Evolutionary conservation across 2,888 invertebrate genomes (phyloP).

Genomic region (Eupithecia tripunctaria): DNA sequence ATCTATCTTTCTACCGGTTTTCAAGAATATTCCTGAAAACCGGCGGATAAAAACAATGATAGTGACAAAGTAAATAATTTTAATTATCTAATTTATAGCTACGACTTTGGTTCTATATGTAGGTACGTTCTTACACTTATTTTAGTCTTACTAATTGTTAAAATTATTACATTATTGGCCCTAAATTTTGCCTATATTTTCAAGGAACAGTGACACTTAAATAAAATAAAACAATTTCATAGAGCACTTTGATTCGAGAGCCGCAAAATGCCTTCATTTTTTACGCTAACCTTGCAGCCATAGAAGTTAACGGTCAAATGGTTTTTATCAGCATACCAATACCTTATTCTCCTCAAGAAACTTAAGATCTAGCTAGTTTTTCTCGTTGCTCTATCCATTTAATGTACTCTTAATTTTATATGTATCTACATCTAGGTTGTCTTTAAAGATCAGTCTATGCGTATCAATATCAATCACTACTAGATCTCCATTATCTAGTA

Average conservation of each 20-base stretch:
- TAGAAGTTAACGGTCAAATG: background rate
- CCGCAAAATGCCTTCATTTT: background rate
- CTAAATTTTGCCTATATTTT: background rate
- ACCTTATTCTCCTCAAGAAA: background rate
- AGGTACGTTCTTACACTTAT: background rate
- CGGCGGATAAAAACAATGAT: background rate
- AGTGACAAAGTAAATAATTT: slow-evolving; percentile 2
- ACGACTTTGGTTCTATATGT: background rate
- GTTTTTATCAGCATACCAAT: slow-evolving; percentile 2
- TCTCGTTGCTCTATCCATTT: background rate
- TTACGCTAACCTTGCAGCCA: background rate
- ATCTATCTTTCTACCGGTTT: background rate
- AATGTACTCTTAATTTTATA: background rate
- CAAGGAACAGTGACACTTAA: background rate
- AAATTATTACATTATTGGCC: background rate
- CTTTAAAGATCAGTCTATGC: background rate
- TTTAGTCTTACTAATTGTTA: background rate
- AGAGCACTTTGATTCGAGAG: background rate
- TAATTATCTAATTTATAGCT: background rate
- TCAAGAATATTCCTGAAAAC: background rate
- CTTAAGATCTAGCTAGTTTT: background rate
- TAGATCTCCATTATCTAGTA: slow-evolving; percentile 51
- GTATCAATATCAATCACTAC: background rate
- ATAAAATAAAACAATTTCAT: background rate
- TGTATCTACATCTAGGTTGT: background rate